A percentile compares a stretch with the other conserved stretches of the same genome.
phyloP scores from a whole-genome alignment of 2,888 invertebrate genomes.

The Sarcophaga carnaria region DNA sequence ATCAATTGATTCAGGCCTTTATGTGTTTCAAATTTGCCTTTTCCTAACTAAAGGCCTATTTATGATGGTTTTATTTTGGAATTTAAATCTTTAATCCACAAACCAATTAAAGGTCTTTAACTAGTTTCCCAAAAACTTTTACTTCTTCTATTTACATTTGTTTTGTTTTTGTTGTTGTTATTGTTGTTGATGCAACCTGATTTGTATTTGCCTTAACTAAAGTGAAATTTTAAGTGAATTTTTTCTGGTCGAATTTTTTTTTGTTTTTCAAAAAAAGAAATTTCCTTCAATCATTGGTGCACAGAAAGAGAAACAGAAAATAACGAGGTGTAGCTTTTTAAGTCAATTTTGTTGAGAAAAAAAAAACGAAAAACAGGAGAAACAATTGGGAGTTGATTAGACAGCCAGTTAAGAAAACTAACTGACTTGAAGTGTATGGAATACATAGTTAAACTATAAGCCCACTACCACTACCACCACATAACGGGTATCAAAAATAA shows the following conservation, averaged over 20 bases:
- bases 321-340: slow-evolving; percentile 53
- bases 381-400: slow-evolving; percentile 62
- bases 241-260: slow-evolving; percentile 24
- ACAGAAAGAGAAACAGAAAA: not conserved
- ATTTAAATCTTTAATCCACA: not conserved
- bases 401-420: slow-evolving; percentile 57
- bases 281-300: not conserved
- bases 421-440: slow-evolving; percentile 4
- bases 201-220: slow-evolving; percentile 9
- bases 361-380: slow-evolving; percentile 24
- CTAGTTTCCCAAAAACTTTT: slow-evolving; percentile 54
- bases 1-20: too few relatives aligned
- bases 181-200: slow-evolving; percentile 12
- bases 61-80: too few relatives aligned
- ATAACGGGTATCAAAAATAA: slow-evolving; percentile 25
- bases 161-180: not conserved
- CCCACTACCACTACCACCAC: not conserved
- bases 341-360: slow-evolving; percentile 43
- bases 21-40: too few relatives aligned
- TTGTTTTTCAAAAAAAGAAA: not conserved
- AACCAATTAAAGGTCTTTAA: slow-evolving; percentile 56
- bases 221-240: slow-evolving; percentile 57
- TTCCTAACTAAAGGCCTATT: too few relatives aligned
- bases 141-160: slow-evolving; percentile 13
- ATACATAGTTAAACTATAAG: slow-evolving; percentile 16